A percentile compares a stretch with the other conserved stretches of the same genome.
These are phyloP conservation scores for Chelmon rostratus DNA, from an alignment of 2,797 vertebrate species.

Conservation along the genomic window DNA sequence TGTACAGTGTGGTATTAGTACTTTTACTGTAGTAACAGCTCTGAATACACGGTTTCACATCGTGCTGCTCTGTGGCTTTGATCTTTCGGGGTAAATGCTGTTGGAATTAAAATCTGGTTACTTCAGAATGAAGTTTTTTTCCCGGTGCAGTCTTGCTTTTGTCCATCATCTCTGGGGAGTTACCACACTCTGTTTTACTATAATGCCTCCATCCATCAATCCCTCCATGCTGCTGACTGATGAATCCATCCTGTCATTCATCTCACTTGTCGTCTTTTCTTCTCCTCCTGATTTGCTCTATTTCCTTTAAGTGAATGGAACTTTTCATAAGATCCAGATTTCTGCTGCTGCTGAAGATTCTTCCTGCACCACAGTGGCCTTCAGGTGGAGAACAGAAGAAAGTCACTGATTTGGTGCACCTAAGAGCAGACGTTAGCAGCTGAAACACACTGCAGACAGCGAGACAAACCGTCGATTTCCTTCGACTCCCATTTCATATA, in stretches of 20 bases:
- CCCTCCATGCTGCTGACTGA: conserved; percentile 8
- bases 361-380: neutral
- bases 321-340: neutral
- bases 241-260: conserved; percentile 19
- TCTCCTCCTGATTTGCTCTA: neutral
- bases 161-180: neutral
- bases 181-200: neutral
- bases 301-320: neutral
- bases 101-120: neutral
- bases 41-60: neutral
- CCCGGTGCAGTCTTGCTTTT: neutral
- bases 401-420: neutral
- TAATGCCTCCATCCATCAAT: conserved; percentile 3
- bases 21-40: no score
- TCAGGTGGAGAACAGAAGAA: neutral
- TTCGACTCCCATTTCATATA: neutral
- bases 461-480: neutral
- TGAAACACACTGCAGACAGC: neutral
- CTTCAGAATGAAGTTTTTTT: neutral
- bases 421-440: neutral
- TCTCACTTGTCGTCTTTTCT: conserved; percentile 20
- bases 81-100: neutral
- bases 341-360: neutral
- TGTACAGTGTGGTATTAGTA: no score
- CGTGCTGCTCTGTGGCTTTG: neutral